These are phyloP conservation scores for Mobula hypostoma DNA, from an alignment of 2,113 vertebrate genomes.

Conservation along the genomic window DNA sequence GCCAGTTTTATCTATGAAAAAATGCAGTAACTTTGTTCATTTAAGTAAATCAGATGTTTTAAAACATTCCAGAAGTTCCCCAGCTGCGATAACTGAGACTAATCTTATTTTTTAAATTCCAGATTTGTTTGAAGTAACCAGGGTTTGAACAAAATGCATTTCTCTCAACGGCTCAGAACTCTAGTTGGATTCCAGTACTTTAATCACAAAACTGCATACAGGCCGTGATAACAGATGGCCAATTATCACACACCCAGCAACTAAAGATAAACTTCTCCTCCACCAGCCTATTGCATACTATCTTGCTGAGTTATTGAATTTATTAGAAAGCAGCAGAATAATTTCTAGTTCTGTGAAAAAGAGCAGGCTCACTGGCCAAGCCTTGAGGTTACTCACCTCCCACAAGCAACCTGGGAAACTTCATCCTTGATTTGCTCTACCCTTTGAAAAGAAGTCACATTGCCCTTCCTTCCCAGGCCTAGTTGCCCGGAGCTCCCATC, in stretches of 20 bases:
- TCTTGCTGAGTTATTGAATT: neutral
- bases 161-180: no score
- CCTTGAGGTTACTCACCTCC: slow-evolving; percentile 9
- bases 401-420: slow-evolving; percentile 39
- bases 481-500: slow-evolving; percentile 31
- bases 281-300: neutral
- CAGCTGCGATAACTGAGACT: no score
- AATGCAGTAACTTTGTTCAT: neutral
- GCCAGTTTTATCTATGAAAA: neutral
- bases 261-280: no score
- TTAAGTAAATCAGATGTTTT: neutral
- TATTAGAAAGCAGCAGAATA: neutral
- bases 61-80: no score
- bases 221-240: no score
- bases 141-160: no score
- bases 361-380: neutral
- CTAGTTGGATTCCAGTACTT: no score
- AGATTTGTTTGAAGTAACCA: no score
- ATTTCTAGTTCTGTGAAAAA: neutral
- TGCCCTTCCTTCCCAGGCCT: neutral
- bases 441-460: neutral
- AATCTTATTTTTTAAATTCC: no score
- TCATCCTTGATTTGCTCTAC: neutral
- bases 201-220: no score
- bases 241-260: no score